These are phyloP conservation scores for Pseudorectes ferrugineus DNA, from an alignment of 2,113 vertebrate species.

Conservation along the genomic window DNA sequence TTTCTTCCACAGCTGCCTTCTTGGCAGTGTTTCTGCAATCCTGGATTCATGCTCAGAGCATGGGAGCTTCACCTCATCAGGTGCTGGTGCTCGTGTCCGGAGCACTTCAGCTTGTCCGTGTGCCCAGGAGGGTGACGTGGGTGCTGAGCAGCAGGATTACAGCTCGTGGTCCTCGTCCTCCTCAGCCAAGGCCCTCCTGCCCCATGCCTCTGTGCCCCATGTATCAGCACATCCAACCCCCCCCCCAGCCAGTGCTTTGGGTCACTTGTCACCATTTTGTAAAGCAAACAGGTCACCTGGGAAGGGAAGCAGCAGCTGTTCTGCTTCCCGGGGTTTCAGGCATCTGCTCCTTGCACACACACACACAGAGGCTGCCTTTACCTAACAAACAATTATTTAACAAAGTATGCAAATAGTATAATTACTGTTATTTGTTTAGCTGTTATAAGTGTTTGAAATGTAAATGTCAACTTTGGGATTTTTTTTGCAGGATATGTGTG, in stretches of 20 bases:
- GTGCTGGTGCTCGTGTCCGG: not conserved
- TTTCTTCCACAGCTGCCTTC: not conserved
- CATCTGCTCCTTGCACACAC: not conserved
- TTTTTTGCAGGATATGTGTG: not conserved
- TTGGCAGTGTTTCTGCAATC: not conserved
- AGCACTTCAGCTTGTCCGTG: not conserved
- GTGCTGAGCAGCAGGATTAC: not conserved
- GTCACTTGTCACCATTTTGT: not conserved
- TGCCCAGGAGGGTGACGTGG: not conserved
- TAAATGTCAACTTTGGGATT: conserved; percentile 69
- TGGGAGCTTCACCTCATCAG: not conserved
- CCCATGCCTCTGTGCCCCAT: not conserved
- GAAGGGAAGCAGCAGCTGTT: conserved; percentile 42
- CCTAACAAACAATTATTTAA: conserved; percentile 62
- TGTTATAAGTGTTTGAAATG: conserved; percentile 70
- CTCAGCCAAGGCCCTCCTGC: not conserved
- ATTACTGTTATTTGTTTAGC: conserved; percentile 76
- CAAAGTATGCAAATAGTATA: conserved; percentile 73
- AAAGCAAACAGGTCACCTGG: not conserved
- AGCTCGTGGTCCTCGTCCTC: not conserved
- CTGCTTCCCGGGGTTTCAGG: not conserved
- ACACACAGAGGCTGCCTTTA: not conserved
- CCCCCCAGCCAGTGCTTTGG: not conserved
- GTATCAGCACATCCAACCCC: not conserved
- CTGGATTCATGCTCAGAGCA: not conserved